These are phyloP conservation scores for Leptinotarsa rubiginosa DNA, from an alignment of 2,888 invertebrate species.

Conservation along the genomic window DNA sequence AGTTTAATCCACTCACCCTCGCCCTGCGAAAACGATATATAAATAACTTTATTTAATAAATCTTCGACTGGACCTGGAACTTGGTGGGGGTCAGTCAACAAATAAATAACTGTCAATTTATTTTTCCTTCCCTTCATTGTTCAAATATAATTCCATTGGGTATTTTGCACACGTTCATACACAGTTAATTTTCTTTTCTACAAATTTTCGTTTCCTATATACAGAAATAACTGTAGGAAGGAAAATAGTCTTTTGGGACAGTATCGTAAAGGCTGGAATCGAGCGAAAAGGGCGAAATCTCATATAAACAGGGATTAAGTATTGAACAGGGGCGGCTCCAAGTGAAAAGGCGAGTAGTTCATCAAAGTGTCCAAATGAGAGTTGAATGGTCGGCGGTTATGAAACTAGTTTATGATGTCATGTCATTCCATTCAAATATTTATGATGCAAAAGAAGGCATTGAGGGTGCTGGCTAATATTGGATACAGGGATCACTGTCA, in stretches of 20 bases:
- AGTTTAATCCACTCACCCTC: slow-evolving; percentile 25
- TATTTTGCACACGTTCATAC: slow-evolving; percentile 55
- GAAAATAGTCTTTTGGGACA: slow-evolving; percentile 13
- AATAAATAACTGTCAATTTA: slow-evolving; percentile 55
- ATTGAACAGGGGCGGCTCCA: slow-evolving; percentile 32
- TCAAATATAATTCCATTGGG: slow-evolving; percentile 50
- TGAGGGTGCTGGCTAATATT: too few relatives aligned
- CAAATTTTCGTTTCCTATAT: slow-evolving; percentile 46
- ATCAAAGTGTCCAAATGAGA: neutral
- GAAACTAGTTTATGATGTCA: too few relatives aligned
- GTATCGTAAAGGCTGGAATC: slow-evolving; percentile 33
- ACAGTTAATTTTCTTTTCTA: slow-evolving; percentile 57
- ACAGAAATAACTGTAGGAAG: slow-evolving; percentile 23
- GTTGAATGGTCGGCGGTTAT: too few relatives aligned
- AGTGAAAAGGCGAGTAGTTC: neutral
- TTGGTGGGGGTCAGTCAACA: slow-evolving; percentile 40
- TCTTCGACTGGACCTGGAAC: slow-evolving; percentile 29
- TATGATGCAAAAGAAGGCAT: too few relatives aligned
- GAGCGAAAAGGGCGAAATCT: slow-evolving; percentile 27
- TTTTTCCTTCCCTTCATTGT: slow-evolving; percentile 48
- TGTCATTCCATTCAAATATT: too few relatives aligned
- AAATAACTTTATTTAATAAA: slow-evolving; percentile 46
- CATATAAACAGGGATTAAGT: slow-evolving; percentile 33
- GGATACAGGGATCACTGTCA: too few relatives aligned
- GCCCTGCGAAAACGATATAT: slow-evolving; percentile 31